A percentile compares a stretch with the other conserved stretches of the same genome.
These are phyloP conservation scores for Bujurquina vittata DNA, from an alignment of 2,113 vertebrate genomes.

Conservation along the genomic window DNA sequence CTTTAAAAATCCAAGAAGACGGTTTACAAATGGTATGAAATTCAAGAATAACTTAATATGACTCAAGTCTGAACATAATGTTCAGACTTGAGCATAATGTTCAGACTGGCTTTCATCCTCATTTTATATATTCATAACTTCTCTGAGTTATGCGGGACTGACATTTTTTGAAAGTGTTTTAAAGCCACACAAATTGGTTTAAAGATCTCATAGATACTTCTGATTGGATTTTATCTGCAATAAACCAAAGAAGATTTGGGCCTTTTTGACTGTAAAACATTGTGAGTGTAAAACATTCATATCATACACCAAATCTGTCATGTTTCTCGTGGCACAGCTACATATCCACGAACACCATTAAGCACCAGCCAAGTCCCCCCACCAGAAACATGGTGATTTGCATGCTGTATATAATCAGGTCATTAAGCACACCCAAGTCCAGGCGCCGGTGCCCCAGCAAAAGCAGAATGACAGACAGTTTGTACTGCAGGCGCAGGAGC, in stretches of 20 bases:
- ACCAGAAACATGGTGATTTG: constrained; percentile 97
- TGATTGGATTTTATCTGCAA: constrained; percentile 4
- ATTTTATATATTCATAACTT: background rate
- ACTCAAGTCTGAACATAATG: background rate
- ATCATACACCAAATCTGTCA: constrained; percentile 2
- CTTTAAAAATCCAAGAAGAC: constrained; percentile 13
- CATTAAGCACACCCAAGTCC: constrained; percentile 92
- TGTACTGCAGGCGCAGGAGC: constrained; percentile 95
- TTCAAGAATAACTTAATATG: constrained; percentile 21
- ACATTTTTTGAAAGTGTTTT: background rate
- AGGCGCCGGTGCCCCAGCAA: constrained; percentile 89
- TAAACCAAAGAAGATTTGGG: constrained; percentile 1
- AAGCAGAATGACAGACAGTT: constrained; percentile 92
- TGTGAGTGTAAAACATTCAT: constrained; percentile 11
- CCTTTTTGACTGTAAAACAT: background rate
- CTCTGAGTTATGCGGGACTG: background rate
- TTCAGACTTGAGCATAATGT: background rate
- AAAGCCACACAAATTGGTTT: background rate
- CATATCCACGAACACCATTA: constrained; percentile 99
- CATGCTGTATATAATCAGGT: constrained; percentile 94
- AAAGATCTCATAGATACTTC: constrained; percentile 1
- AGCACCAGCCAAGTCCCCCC: constrained; percentile 96
- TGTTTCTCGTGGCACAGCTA: constrained; percentile 58
- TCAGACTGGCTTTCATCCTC: background rate
- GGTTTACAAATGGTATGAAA: constrained; percentile 28